Evolutionary conservation across 1,140 invertebrate genomes (phyloP), one percentile per base, ranked within the genome.

Genomic region (Ctenoplectra terminalis): DNA sequence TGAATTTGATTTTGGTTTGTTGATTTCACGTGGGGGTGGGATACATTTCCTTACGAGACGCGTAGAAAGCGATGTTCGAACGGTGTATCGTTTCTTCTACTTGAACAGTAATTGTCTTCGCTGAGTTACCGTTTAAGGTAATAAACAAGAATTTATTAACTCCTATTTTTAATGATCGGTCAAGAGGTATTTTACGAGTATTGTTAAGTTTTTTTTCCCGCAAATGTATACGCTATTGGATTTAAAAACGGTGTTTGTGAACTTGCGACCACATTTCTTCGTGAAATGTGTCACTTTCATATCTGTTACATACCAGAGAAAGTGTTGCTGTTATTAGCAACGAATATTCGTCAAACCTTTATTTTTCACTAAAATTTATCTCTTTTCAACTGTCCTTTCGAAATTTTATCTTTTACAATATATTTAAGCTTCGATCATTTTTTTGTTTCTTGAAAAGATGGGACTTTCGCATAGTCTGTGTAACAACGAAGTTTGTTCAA

Each of bases 201-300:
- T 31, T n/a, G 52, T n/a, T n/a, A 54, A 23, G 23, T 64, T n/a
- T 23, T 43, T 64, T 11, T 5, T n/a, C n/a, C n/a, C n/a, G 37
- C 5, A 43, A 40, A 64, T 11, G 13, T 23, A 23, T 13, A 23
- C n/a, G 37, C 6, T 66, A 29, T 29, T 17, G n/a, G 11, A 26
- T 46, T 17, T 40, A 46, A n/a, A 23, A 43, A 5, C 7, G 6
- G 8, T 26, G 40, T 66, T 66, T 66, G 29, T n/a, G n/a, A 67
- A 67, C 50, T 67, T 67, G 6, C 15, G 17, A 31, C 26, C 13
- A 40, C n/a, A n/a, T 43, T 50, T 29, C 37, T 23, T 29, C n/a
- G 15, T 17, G 37, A 72, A 56, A 56, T 72, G n/a, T 72, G 52
- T 43, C 70, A 37, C 37, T 72, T 72, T 58, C 52, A 43, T 72